These are phyloP conservation scores for Drosophila phalerata DNA, from an alignment of 2,888 invertebrate species.

Conservation along the genomic window DNA sequence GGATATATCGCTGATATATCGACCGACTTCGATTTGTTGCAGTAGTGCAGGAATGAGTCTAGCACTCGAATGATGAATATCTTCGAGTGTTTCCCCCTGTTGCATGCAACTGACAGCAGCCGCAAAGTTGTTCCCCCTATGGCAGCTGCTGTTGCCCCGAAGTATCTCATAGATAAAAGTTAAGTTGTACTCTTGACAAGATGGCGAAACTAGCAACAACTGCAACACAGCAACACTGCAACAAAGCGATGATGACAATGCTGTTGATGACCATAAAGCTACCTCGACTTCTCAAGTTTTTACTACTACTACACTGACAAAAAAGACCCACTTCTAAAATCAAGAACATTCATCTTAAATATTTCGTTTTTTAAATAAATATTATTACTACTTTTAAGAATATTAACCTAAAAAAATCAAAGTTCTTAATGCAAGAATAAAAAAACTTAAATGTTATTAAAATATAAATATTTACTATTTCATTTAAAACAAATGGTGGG, in stretches of 20 bases:
- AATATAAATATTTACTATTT: too few species aligned
- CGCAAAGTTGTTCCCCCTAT: conserved; percentile 7
- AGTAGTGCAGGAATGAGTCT: conserved; percentile 23
- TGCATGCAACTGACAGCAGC: conserved; percentile 30
- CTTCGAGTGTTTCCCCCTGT: conserved; percentile 44
- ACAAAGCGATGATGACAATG: conserved; percentile 19
- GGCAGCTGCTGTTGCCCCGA: conserved; percentile 44
- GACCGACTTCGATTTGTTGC: conserved; percentile 67
- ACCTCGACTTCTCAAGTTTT: conserved; percentile 4
- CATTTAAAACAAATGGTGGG: too few species aligned
- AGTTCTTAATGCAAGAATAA: too few species aligned
- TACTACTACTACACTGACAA: too few species aligned
- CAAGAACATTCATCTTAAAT: too few species aligned
- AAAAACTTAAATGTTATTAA: too few species aligned
- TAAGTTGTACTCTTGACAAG: conserved; percentile 30
- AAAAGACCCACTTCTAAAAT: too few species aligned
- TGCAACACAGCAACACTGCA: too few species aligned
- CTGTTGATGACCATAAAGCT: conserved; percentile 5
- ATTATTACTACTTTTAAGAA: too few species aligned
- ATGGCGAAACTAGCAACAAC: conserved; percentile 34
- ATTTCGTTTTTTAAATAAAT: too few species aligned
- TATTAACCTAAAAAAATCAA: too few species aligned
- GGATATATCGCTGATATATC: conserved; percentile 72
- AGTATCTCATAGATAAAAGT: conserved; percentile 73
- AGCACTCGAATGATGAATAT: conserved; percentile 46